These are phyloP conservation scores for Chunga burmeisteri DNA, from an alignment of 2,113 vertebrate species.

Conservation along the genomic window DNA sequence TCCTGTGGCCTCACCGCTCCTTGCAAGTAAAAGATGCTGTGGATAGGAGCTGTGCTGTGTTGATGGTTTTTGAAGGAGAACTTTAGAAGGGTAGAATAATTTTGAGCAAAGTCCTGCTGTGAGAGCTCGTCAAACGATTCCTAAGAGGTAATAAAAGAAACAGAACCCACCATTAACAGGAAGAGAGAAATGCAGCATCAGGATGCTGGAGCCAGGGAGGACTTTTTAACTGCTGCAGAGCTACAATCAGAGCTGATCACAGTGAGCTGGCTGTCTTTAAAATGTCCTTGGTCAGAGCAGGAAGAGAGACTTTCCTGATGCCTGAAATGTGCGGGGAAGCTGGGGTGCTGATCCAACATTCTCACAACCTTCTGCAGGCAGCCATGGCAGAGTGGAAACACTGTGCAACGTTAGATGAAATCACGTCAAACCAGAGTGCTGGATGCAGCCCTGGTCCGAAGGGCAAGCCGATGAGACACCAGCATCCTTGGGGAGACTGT, in stretches of 20 bases:
- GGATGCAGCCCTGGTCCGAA: background rate
- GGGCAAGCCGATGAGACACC: background rate
- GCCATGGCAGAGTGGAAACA: background rate
- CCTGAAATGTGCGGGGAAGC: background rate
- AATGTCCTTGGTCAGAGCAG: background rate
- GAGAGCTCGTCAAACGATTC: background rate
- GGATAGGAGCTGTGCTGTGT: background rate
- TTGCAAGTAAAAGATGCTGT: background rate
- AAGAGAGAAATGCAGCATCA: background rate
- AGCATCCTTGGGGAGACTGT: background rate
- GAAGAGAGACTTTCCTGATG: background rate
- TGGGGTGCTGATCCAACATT: background rate
- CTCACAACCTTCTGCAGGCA: background rate
- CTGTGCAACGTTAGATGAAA: background rate
- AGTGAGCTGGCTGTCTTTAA: background rate
- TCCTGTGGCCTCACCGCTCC: background rate
- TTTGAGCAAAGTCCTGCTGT: background rate
- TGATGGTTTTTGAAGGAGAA: background rate
- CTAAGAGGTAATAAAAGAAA: conserved; percentile 19
- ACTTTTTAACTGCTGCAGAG: background rate
- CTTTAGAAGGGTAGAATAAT: background rate
- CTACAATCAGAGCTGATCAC: background rate
- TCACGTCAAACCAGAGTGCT: background rate
- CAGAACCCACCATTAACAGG: background rate
- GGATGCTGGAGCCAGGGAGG: background rate